phyloP scores from a whole-genome alignment of 2,113 vertebrate species.

The Hipposideros armiger region DNA sequence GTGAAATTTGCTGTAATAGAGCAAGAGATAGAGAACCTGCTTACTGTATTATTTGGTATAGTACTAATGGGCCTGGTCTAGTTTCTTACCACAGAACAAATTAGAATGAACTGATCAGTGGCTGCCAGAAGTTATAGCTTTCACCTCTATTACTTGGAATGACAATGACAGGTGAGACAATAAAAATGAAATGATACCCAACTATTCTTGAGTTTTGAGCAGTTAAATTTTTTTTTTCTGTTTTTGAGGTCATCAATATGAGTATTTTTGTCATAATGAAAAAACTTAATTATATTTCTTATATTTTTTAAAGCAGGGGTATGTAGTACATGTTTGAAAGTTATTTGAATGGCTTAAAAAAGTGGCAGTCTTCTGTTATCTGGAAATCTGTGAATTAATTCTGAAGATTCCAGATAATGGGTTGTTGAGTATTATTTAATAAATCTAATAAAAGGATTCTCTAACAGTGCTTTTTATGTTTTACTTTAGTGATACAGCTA shows the following conservation, averaged over 20 bases:
- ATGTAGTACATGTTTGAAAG: neutral
- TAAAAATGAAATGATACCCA: neutral
- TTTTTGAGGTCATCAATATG: neutral
- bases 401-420: neutral
- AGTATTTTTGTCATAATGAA: conserved; percentile 31
- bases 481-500: neutral
- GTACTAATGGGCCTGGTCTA: neutral
- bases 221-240: neutral
- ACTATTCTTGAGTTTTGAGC: neutral
- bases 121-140: neutral
- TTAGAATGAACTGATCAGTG: neutral
- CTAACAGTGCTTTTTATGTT: neutral
- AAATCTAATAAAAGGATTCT: neutral
- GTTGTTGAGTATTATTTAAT: neutral
- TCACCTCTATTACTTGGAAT: neutral
- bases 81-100: neutral
- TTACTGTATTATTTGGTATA: neutral
- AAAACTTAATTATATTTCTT: neutral
- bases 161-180: neutral
- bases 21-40: neutral
- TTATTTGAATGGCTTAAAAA: neutral
- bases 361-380: neutral
- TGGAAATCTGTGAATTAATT: conserved; percentile 22
- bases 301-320: neutral
- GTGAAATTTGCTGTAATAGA: neutral